A percentile compares a stretch with the other conserved stretches of the same genome.
Conservation (phyloP, 2,888 invertebrate genomes). For the Beris morrisii region DNA sequence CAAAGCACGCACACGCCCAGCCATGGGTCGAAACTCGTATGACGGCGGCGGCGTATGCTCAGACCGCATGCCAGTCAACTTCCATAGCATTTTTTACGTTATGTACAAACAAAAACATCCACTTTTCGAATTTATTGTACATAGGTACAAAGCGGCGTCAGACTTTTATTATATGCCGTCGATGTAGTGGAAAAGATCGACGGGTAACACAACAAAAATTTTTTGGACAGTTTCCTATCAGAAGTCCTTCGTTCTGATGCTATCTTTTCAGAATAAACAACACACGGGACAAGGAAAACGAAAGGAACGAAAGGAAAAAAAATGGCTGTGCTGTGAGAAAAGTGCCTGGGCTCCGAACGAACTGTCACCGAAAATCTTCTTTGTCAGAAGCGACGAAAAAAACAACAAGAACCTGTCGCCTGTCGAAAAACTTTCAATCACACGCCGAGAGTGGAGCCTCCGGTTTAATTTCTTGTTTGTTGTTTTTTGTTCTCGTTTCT, state of each 20-base stretch:
- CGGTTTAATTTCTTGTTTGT: too few species aligned
- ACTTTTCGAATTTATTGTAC: slow-evolving; percentile 14
- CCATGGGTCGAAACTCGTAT: background rate
- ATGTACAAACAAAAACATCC: slow-evolving; percentile 37
- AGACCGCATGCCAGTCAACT: slow-evolving; percentile 33
- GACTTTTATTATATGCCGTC: slow-evolving; percentile 20
- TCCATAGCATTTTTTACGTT: slow-evolving; percentile 38
- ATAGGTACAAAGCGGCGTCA: slow-evolving; percentile 2
- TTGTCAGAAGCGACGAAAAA: slow-evolving; percentile 1
- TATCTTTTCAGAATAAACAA: slow-evolving; percentile 47
- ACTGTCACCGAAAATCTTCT: slow-evolving; percentile 10
- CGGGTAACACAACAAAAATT: slow-evolving; percentile 43
- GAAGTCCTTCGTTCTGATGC: slow-evolving; percentile 54
- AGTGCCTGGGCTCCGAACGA: slow-evolving; percentile 9
- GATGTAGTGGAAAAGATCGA: slow-evolving; percentile 39
- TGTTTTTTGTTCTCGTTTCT: too few species aligned
- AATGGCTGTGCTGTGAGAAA: slow-evolving; percentile 11
- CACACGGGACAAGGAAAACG: slow-evolving; percentile 12
- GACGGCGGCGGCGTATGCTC: slow-evolving; percentile 19
- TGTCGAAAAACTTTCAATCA: too few species aligned
- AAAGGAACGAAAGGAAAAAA: slow-evolving; percentile 17
- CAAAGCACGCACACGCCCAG: too few species aligned
- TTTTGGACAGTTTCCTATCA: slow-evolving; percentile 57
- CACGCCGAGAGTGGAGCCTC: too few species aligned
- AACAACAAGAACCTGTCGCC: background rate